Base-by-base conservation (phyloP, 2,797 vertebrate genomes). In the Megalops cyprinoides region DNA sequence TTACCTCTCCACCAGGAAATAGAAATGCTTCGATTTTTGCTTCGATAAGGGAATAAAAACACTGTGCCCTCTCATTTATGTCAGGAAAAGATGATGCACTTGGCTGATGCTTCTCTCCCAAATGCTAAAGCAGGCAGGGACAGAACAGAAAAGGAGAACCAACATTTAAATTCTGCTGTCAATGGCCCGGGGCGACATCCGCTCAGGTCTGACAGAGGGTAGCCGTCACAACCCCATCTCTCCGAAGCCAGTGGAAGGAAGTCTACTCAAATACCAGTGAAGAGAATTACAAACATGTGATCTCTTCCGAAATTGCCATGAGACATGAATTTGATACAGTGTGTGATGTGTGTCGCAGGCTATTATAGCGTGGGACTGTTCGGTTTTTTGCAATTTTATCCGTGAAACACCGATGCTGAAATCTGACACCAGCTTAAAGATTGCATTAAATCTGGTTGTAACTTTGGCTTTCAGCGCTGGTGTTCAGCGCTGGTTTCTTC, bases 311-410 rank as follows among this genome's bases (percentile, higher is more conserved):
- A 12, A 28, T 23, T 1, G 39, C 69, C 25, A 28, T 4, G 44
- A 12, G 71, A 48, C 42, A 74, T 28, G 25, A 49, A 74, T 74
- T 74, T 28, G 71, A 74, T 74, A 49, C 25, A 48, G 71, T 18
- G 37, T 49, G 46, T 49, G 4, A 31, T 23, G 44, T 18, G 14
- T 49, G 25, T 31, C 71, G 28, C 71, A 74, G 12, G 23, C 31
- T 39, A 39, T 39, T 67, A 69, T 15, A 69, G 1, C 20, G 18
- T 46, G 23, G 39, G 15, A 73, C 3, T 49, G 65, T 42, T 42
- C 15, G 18, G 15, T 18, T 3, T 48, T 73, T 48, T 48, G 44
- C 25, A 42, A 69, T 42, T 42, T 69, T 42, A 42, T 69, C 18
- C 65, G n/a, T 34, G 2, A 34, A 65, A 15, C 60, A 65, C 12